Evolutionary conservation across 1,140 invertebrate species (phyloP), one percentile per base, ranked within the genome.

Genomic region (Scaptomyza hsui): DNA sequence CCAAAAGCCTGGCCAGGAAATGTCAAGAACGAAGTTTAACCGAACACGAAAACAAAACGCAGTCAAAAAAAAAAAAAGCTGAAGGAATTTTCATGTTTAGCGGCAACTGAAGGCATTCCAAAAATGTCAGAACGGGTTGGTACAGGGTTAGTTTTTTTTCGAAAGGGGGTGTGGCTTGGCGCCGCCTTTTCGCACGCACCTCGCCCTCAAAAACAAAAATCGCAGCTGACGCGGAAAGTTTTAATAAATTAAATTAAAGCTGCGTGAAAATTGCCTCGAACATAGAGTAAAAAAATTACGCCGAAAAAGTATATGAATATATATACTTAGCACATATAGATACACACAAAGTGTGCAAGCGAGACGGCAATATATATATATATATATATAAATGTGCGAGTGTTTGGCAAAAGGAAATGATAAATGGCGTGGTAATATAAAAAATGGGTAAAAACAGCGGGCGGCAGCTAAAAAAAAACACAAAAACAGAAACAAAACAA

Each of bases 381-480:
- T n/a, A n/a, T n/a, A n/a, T n/a, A n/a, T n/a, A 21, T 2, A 48
- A 53, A 41, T 52, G 61, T 74, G 65, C 62, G 64, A 71, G 79
- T 83, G 56, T 85, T 86, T 85, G 81, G 73, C 77, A 78, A 63
- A 63, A 64, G 78, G 82, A 88, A 88, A 88, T 88, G 82, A 88
- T 88, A 89, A 88, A 88, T 88, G 83, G 83, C 83, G 82, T 88
- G 82, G 83, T 89, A 88, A 88, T 89, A 88, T 88, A 88, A 88
- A 88, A 78, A 88, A 88, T 88, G 82, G 78, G 53, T 71, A 56
- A 88, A 86, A 89, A 73, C 82, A 88, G 83, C 82, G 78, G 82
- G 82, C 60, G 82, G 69, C 81, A 53, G 72, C 78, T 61, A 77
- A 76, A 73, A 71, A 62, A 81, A 75, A 62, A 75, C 49, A 57